Evolutionary conservation across 2,888 invertebrate species (phyloP).

Genomic region (Parapristionchus giblindavisi): DNA sequence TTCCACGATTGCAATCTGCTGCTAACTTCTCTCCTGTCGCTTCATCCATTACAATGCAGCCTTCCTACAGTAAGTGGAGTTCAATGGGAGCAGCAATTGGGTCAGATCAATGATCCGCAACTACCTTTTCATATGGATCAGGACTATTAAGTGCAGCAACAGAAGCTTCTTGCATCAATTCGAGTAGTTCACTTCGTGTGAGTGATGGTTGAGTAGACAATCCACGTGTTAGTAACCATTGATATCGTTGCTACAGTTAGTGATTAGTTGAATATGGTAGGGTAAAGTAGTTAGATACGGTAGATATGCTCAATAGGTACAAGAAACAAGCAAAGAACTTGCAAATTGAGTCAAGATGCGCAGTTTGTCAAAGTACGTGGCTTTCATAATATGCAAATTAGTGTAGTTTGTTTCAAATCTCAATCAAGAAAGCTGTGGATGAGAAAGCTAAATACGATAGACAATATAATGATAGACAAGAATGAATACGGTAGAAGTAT

Average conservation of each 20-base stretch:
- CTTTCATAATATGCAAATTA: too few relatives aligned
- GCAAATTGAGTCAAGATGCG: too few relatives aligned
- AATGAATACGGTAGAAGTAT: too few relatives aligned
- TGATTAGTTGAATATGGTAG: neutral
- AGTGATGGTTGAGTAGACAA: conserved; percentile 2
- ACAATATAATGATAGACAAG: too few relatives aligned
- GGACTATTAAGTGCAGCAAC: neutral
- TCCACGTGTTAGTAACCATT: neutral
- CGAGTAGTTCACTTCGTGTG: neutral
- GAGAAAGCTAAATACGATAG: too few relatives aligned
- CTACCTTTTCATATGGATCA: conserved; percentile 6
- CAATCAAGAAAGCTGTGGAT: too few relatives aligned
- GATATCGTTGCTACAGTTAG: neutral
- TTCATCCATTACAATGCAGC: neutral
- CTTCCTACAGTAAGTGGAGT: conserved; percentile 17
- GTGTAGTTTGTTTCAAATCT: too few relatives aligned
- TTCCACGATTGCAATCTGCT: neutral
- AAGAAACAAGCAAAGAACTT: too few relatives aligned
- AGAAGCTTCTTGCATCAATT: neutral
- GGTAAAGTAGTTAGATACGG: too few relatives aligned
- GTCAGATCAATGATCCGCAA: neutral
- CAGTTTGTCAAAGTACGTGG: too few relatives aligned
- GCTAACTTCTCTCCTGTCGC: neutral
- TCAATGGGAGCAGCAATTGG: neutral
- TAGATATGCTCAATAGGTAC: too few relatives aligned